phyloP scores from a whole-genome alignment of 1,140 invertebrate genomes.

The Mactra quadrangularis region DNA sequence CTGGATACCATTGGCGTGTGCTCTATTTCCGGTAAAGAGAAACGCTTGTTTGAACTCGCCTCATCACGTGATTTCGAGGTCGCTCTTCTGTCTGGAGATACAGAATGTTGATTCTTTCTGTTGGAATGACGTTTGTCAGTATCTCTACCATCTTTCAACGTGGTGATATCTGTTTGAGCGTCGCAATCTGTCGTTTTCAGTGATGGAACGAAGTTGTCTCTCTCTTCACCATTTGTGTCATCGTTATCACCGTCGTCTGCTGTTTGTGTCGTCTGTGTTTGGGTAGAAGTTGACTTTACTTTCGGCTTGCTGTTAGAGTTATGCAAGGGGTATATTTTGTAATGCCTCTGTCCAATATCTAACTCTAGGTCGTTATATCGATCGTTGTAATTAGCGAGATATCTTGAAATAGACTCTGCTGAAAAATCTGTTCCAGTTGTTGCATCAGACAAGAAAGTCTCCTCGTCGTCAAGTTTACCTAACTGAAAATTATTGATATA shows the following conservation, averaged over 20 bases:
- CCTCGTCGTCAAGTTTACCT: conserved; percentile 23
- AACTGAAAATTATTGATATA: conserved; percentile 37
- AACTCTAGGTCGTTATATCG: conserved; percentile 53
- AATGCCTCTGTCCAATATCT: conserved; percentile 46
- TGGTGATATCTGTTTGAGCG: not conserved
- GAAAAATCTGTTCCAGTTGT: conserved; percentile 49
- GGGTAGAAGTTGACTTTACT: conserved; percentile 42
- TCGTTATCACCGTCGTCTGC: not conserved
- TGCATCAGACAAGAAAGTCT: conserved; percentile 18
- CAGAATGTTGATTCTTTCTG: not conserved
- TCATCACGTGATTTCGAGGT: not conserved
- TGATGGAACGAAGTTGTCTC: not conserved
- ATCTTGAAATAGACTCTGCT: conserved; percentile 13
- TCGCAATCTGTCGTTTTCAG: conserved; percentile 5
- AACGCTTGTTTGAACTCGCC: conserved; percentile 14
- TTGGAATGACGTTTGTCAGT: no score
- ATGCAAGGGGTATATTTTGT: conserved; percentile 32
- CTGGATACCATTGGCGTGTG: conserved; percentile 8
- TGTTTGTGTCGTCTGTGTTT: conserved; percentile 30
- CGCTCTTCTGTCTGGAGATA: not conserved
- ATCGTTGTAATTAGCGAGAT: conserved; percentile 11
- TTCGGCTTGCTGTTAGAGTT: conserved; percentile 22
- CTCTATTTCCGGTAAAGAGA: conserved; percentile 47
- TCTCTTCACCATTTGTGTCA: conserved; percentile 2
- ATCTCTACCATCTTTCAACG: not conserved